Conservation (phyloP, 2,888 invertebrate species). For the Sesamia inferens region DNA sequence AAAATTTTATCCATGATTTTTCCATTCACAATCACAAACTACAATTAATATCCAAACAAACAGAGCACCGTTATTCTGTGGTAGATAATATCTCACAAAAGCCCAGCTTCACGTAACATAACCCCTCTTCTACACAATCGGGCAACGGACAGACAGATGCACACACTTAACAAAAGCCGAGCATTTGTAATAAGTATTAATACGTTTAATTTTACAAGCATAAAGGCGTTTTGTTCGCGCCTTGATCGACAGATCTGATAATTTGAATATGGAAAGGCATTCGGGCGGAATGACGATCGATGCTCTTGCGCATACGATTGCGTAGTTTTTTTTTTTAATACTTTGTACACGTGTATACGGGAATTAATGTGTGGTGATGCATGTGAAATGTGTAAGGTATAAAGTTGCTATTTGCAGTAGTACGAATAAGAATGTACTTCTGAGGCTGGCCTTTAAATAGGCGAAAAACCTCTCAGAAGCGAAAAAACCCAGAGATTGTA, state of each 20-base stretch:
- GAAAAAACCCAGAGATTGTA: not conserved
- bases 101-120: slow-evolving; percentile 79
- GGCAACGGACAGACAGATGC: slow-evolving; percentile 78
- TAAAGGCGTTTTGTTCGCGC: slow-evolving; percentile 78
- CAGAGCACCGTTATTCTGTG: slow-evolving; percentile 56
- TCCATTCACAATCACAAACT: not conserved
- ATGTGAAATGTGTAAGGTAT: slow-evolving; percentile 40
- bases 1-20: not conserved
- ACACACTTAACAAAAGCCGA: slow-evolving; percentile 78
- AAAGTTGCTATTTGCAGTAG: not conserved
- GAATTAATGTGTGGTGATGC: slow-evolving; percentile 25
- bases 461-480: not conserved
- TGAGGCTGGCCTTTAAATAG: not conserved
- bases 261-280: slow-evolving; percentile 88
- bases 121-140: slow-evolving; percentile 82
- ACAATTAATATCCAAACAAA: slow-evolving; percentile 18
- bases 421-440: not conserved
- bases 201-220: slow-evolving; percentile 81
- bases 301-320: slow-evolving; percentile 70
- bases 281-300: slow-evolving; percentile 70
- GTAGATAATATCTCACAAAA: slow-evolving; percentile 68
- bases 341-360: slow-evolving; percentile 32
- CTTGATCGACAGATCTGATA: slow-evolving; percentile 87
- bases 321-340: slow-evolving; percentile 46
- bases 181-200: slow-evolving; percentile 79